Conservation (phyloP, 2,113 vertebrate genomes). For the Pituophis catenifer region DNA sequence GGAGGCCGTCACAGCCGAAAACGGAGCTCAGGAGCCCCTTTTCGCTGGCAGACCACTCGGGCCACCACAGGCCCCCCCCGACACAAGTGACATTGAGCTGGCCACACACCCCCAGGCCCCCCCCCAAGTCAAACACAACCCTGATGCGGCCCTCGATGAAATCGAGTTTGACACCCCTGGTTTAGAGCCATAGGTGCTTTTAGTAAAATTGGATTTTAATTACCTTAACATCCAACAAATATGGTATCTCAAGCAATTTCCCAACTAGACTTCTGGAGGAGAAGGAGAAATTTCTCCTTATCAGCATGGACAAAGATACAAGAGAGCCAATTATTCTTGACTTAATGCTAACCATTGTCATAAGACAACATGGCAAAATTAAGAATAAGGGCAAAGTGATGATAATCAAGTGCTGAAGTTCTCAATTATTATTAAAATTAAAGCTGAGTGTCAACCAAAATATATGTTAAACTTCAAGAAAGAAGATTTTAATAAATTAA, state of each 20-base stretch:
- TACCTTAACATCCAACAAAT: neutral
- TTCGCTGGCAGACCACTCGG: too few species aligned
- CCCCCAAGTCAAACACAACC: too few species aligned
- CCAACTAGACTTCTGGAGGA: neutral
- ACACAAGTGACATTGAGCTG: too few species aligned
- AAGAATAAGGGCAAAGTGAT: neutral
- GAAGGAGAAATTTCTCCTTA: neutral
- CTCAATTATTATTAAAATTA: neutral
- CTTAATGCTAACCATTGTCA: neutral
- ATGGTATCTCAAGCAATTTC: neutral
- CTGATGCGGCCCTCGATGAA: too few species aligned
- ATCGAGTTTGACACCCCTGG: too few species aligned
- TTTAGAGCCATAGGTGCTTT: neutral
- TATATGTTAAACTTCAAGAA: neutral
- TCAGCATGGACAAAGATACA: neutral
- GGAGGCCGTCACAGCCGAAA: too few species aligned
- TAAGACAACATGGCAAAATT: neutral
- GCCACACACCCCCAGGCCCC: too few species aligned
- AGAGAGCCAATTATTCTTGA: neutral
- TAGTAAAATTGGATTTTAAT: neutral
- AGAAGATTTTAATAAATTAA: neutral
- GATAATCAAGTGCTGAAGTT: neutral
- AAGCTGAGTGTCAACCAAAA: neutral
- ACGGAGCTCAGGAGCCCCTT: too few species aligned
- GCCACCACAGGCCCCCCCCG: too few species aligned